phyloP scores from a whole-genome alignment of 1,140 invertebrate species.

The Polyergus mexicanus region DNA sequence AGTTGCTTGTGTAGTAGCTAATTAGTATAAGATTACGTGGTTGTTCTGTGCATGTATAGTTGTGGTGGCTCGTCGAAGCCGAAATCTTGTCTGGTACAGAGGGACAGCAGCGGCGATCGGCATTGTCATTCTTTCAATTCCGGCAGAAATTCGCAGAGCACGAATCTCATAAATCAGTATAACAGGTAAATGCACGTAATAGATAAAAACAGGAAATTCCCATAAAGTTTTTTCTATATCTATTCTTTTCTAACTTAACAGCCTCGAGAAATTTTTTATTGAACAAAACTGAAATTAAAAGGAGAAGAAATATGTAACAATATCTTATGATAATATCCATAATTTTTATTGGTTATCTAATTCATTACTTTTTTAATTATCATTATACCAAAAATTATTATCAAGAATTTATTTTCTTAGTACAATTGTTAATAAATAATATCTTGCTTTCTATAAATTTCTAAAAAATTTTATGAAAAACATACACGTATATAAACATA shows the following conservation, averaged over 20 bases:
- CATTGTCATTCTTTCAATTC: conserved; percentile 87
- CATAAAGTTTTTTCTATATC: conserved; percentile 1
- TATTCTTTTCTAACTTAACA: conserved; percentile 17
- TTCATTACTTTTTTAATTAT: conserved; percentile 1
- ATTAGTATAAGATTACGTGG: conserved; percentile 84
- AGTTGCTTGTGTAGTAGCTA: conserved; percentile 71
- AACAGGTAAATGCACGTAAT: conserved; percentile 86
- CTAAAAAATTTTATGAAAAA: background rate
- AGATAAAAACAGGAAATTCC: conserved; percentile 1
- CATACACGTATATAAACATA: too few relatives aligned
- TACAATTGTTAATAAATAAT: background rate
- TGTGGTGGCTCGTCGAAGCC: conserved; percentile 90
- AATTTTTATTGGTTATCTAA: conserved; percentile 2
- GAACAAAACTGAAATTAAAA: conserved; percentile 11
- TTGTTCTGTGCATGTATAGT: conserved; percentile 87
- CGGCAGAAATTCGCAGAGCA: conserved; percentile 83
- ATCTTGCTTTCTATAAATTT: background rate
- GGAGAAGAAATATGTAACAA: background rate
- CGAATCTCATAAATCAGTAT: conserved; percentile 84
- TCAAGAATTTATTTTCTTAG: background rate
- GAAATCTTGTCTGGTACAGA: conserved; percentile 92
- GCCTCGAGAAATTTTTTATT: background rate
- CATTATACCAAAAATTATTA: background rate
- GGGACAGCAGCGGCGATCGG: conserved; percentile 87
- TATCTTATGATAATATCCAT: background rate